These are phyloP conservation scores for Phataginus tetradactyla DNA, from an alignment of 2,797 vertebrate genomes.

Conservation along the genomic window DNA sequence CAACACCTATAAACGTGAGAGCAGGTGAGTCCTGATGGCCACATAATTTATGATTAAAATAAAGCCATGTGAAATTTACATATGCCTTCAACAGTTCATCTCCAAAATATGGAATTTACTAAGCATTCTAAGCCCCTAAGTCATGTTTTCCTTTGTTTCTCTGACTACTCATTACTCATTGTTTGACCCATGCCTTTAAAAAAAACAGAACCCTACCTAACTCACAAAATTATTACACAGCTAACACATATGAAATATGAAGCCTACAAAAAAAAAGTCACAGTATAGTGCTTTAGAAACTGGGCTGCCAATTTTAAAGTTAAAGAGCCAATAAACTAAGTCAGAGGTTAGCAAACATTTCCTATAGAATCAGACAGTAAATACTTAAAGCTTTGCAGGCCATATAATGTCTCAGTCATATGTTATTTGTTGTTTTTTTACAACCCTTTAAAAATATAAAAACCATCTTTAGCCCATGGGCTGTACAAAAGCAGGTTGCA, in stretches of 20 bases:
- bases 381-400: not conserved
- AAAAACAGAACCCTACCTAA: not conserved
- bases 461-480: not conserved
- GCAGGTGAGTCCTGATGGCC: not conserved
- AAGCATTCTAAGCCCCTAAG: not conserved
- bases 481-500: not conserved
- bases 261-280: not conserved
- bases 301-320: not conserved
- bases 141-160: constrained; percentile 19
- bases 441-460: not conserved
- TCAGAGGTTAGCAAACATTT: not conserved
- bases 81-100: not conserved
- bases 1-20: not conserved
- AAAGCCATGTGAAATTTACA: constrained; percentile 30
- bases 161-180: not conserved
- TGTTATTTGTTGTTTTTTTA: not conserved
- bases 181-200: not conserved
- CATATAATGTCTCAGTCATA: not conserved
- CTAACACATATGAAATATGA: not conserved
- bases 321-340: not conserved
- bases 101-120: not conserved
- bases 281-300: constrained; percentile 30
- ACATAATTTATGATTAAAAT: not conserved
- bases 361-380: not conserved
- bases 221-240: not conserved